phyloP scores from a whole-genome alignment of 1,140 invertebrate species.

The Pseudomyrmex flavicornis region DNA sequence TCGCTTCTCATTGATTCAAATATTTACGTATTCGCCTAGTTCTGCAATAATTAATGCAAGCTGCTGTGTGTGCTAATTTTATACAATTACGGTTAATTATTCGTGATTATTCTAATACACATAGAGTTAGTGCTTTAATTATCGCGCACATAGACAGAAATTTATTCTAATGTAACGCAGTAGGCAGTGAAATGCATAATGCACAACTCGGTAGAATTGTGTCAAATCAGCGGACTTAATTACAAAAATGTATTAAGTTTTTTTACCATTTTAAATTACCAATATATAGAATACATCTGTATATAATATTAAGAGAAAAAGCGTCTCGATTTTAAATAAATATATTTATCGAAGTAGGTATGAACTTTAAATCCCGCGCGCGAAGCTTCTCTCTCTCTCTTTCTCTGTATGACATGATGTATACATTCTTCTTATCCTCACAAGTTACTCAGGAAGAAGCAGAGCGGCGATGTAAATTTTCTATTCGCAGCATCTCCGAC shows the following conservation, averaged over 20 bases:
- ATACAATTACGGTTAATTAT: conserved; percentile 34
- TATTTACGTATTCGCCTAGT: conserved; percentile 12
- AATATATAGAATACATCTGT: not conserved
- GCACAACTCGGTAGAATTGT: not conserved
- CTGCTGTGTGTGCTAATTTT: conserved; percentile 30
- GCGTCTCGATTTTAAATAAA: not conserved
- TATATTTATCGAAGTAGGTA: not conserved
- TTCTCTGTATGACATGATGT: no score
- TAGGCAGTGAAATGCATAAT: conserved; percentile 9
- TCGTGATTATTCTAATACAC: conserved; percentile 46
- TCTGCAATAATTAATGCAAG: conserved; percentile 12
- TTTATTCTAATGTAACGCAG: conserved; percentile 4
- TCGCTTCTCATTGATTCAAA: conserved; percentile 4
- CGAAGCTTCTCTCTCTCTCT: no score
- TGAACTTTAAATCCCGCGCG: no score
- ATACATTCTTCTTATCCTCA: conserved; percentile 28
- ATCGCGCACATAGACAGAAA: not conserved
- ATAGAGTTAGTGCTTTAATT: conserved; percentile 35
- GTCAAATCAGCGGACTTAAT: not conserved
- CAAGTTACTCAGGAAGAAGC: conserved; percentile 11
- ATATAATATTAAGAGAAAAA: no score
- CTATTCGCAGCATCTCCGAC: conserved; percentile 36
- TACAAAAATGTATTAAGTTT: not conserved
- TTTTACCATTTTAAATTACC: not conserved
- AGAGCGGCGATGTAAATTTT: conserved; percentile 48